These are phyloP conservation scores for Schizothorax lantsangensis DNA, from an alignment of 2,797 vertebrate species.

Conservation along the genomic window DNA sequence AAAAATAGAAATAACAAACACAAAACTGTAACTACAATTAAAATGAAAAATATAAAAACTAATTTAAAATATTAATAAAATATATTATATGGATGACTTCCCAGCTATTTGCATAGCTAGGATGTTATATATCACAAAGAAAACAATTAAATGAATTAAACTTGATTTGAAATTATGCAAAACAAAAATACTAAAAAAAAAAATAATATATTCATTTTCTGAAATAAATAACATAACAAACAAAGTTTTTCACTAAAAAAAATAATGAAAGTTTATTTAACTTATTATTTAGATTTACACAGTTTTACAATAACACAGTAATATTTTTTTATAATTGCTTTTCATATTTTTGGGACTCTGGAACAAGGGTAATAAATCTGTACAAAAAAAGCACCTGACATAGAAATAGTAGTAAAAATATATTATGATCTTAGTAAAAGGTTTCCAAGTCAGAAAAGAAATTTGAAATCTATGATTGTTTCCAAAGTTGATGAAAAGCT, in stretches of 20 bases:
- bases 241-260: no score
- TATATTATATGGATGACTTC: background rate
- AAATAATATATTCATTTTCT: background rate
- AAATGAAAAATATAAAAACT: background rate
- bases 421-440: background rate
- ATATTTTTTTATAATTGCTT: no score
- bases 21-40: background rate
- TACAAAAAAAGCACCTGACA: background rate
- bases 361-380: background rate
- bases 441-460: background rate
- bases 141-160: background rate
- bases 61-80: background rate
- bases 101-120: background rate
- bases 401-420: background rate
- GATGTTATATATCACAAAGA: background rate
- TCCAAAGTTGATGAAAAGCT: background rate
- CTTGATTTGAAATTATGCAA: background rate
- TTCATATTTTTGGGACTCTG: background rate
- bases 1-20: background rate
- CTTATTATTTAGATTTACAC: no score
- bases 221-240: background rate
- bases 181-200: no score
- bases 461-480: background rate
- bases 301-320: no score
- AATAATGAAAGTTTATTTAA: no score